Base-by-base conservation (phyloP, 1,140 invertebrate genomes). In the Drosophila novamexicana region DNA sequence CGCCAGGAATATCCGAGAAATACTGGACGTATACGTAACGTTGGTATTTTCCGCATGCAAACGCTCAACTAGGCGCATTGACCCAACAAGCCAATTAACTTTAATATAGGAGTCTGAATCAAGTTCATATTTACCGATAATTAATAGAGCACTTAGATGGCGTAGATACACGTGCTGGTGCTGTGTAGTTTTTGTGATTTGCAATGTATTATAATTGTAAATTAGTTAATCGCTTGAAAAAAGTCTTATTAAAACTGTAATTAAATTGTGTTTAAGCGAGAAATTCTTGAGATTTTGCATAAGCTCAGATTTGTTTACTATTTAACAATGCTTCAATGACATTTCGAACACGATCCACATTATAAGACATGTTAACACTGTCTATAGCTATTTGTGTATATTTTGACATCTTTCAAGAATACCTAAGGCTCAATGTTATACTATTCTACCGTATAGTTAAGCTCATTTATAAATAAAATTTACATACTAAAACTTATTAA, bases 11-110 rank as follows among this genome's bases (percentile, higher is more conserved):
- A 32, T 18, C 44, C 14, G 29, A 36, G 39, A 22, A 14, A 34
- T 18, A 36, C 36, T 40, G 14, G 56, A 12, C 39, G 44, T 58
- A 57, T 58, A 61, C 66, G 56, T 68, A 68, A 61, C 36, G n/a
- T 7, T 14, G 14, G 32, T 42, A 37, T 34, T 6, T 62, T 49
- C 29, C 14, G 14, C 7, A 18, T 45, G 9, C 9, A 32, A 2
- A n/a, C 32, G 42, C 14, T 29, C 1, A 14, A 5, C 32, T 29
- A 29, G 44, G 59, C 59, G 44, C 59, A 47, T 62, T 62, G 44
- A 62, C 44, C 59, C 18, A 45, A 7, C 16, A 8, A 6, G n/a
- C 16, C 32, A 49, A 22, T 62, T 36, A 50, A n/a, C 9, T 32
- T 7, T 18, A 29, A 57, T 42, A n/a, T 7, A n/a, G 7, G 18